phyloP scores from a whole-genome alignment of 2,888 invertebrate genomes.

The Eupithecia vulgata region DNA sequence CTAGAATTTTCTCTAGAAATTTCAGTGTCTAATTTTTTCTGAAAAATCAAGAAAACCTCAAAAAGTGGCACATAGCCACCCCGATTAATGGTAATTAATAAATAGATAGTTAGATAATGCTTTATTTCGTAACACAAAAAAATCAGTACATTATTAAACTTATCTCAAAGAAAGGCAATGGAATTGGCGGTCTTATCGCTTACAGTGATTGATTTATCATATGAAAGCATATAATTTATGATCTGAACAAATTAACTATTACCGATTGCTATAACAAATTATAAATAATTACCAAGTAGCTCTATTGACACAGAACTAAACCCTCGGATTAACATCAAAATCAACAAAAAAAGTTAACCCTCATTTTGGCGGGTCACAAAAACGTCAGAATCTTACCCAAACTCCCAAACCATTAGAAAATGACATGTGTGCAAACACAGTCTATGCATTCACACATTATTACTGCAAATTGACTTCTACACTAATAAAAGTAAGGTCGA shows the following conservation, averaged over 20 bases:
- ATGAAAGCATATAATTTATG: too few species aligned
- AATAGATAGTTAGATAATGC: too few species aligned
- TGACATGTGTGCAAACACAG: slow-evolving; percentile 38
- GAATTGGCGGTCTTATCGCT: too few species aligned
- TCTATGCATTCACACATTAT: slow-evolving; percentile 4
- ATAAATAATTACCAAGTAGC: slow-evolving; percentile 18
- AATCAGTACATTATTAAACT: too few species aligned
- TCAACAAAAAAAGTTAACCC: slow-evolving; percentile 28
- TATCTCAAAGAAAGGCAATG: too few species aligned
- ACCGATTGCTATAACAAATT: neutral
- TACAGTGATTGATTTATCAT: too few species aligned
- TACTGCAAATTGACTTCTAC: slow-evolving; percentile 16
- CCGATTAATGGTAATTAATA: too few species aligned
- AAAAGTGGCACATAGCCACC: too few species aligned
- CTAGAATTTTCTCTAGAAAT: too few species aligned
- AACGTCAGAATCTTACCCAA: slow-evolving; percentile 26
- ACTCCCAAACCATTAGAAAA: slow-evolving; percentile 29
- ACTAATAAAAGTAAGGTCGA: neutral
- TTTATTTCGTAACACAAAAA: too few species aligned
- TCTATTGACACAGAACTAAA: slow-evolving; percentile 24
- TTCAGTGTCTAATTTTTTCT: too few species aligned
- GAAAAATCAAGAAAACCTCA: too few species aligned
- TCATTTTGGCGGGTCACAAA: slow-evolving; percentile 14
- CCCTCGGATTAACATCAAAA: slow-evolving; percentile 24
- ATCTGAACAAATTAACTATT: neutral